Evolutionary conservation across 2,888 invertebrate species (phyloP), one percentile per base, ranked within the genome.

Genomic region (Orchestes rusci): DNA sequence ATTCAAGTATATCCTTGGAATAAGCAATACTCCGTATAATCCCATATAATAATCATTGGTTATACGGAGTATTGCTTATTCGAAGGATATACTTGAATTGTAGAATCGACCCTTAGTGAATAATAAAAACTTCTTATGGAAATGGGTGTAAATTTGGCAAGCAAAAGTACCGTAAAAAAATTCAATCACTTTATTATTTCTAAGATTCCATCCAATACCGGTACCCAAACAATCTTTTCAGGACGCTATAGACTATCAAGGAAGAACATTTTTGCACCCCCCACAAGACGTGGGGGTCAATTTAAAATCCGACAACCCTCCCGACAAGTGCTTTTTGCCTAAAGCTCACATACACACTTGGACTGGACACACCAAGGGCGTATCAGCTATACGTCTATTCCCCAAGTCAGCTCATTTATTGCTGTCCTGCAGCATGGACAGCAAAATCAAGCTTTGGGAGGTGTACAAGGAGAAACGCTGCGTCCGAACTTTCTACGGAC

Each of bases 381-480:
- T 99, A 58, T 86, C 96, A 0, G 86, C 90, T 1, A 91, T 93
- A 51, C 80, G 92, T 44, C 96, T 95, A 91, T 89, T 95, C 61
- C 99, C 99, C 0, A 74, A 76, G 53, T 89, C 93, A 0, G 97
- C 94, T 0, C 99, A 99, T 70, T 77, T 99, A 45, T 73, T 99
- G 59, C 74, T 99, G 1, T 96, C 97, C 0, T 90, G 88, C 39
- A 89, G 95, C 55, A 95, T 99, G 96, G 99, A 99, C 69, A 85
- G 86, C 56, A 80, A 94, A 54, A 89, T 97, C 40, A 97, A 99
- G 76, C 74, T 99, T 19, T 99, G 97, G 97, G 96, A 99, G 68
- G 96, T 97, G 1, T 99, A 95, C 66, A 93, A 94, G 50, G 89
- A 92, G 31, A 75, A 95, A 34, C 79, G 95, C 38, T 93, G 95